Evolutionary conservation across 2,113 vertebrate genomes (phyloP).

Genomic region (Neomonachus schauinslandi): DNA sequence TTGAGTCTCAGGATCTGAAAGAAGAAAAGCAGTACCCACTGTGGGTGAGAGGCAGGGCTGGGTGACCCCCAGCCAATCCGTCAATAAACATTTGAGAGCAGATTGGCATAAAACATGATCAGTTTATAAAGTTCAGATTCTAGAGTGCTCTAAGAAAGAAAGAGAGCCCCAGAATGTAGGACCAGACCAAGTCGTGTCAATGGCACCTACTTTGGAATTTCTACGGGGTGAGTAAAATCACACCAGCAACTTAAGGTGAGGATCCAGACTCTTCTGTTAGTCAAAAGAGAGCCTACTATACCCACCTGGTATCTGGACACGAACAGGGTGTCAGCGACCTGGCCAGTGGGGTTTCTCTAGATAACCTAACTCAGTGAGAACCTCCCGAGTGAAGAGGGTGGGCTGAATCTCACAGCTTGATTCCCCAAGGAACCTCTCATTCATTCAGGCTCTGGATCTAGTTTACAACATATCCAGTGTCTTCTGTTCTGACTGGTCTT

Average conservation of each 20-base stretch:
- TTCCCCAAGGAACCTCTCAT: not conserved
- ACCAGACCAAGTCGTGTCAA: too few relatives aligned
- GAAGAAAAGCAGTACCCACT: not conserved
- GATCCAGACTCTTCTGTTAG: not conserved
- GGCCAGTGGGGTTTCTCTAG: not conserved
- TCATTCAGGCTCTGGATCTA: too few relatives aligned
- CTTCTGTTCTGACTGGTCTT: not conserved
- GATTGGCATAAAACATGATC: not conserved
- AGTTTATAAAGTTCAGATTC: not conserved
- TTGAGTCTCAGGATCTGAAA: not conserved
- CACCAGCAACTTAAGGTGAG: rapidly evolving
- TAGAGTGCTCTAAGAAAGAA: not conserved
- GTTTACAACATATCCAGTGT: not conserved
- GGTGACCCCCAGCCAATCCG: not conserved
- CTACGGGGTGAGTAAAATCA: not conserved
- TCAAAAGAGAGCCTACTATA: not conserved
- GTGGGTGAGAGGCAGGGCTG: not conserved
- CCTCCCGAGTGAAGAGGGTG: rapidly evolving
- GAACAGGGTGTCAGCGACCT: too few relatives aligned
- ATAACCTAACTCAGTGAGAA: not conserved
- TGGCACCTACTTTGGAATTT: not conserved
- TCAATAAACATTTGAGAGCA: not conserved
- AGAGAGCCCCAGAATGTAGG: rapidly evolving
- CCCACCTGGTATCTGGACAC: too few relatives aligned
- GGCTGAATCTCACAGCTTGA: not conserved